phyloP scores from a whole-genome alignment of 1,140 invertebrate genomes.

The Drosophila ambigua region DNA sequence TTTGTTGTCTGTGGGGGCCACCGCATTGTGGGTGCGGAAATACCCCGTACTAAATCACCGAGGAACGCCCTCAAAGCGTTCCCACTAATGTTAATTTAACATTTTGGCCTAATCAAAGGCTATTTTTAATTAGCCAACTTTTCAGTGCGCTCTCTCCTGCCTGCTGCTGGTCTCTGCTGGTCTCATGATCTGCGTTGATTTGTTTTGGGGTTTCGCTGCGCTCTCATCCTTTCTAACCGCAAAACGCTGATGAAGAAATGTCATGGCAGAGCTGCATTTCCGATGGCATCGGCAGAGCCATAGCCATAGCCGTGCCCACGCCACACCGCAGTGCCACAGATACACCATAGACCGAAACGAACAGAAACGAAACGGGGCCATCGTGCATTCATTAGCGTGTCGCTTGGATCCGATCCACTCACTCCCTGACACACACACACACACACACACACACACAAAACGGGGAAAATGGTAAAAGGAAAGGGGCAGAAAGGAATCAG shows the following conservation, averaged over 20 bases:
- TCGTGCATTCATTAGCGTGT: constrained; percentile 60
- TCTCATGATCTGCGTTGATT: constrained; percentile 35
- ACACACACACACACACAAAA: constrained; percentile 2
- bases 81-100: constrained; percentile 45
- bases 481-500: constrained; percentile 45
- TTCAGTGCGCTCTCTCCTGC: constrained; percentile 16
- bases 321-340: neutral
- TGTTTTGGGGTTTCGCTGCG: constrained; percentile 7
- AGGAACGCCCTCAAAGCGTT: constrained; percentile 3
- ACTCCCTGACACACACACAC: neutral
- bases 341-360: too few species aligned
- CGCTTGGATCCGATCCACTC: constrained; percentile 24
- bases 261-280: constrained; percentile 74
- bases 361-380: constrained; percentile 42
- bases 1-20: neutral
- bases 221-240: constrained; percentile 26
- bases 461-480: constrained; percentile 12
- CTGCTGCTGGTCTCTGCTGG: constrained; percentile 23
- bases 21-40: too few species aligned
- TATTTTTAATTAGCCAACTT: constrained; percentile 70
- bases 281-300: constrained; percentile 12
- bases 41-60: neutral
- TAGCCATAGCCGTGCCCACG: neutral
- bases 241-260: constrained; percentile 75
- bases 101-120: constrained; percentile 73